Conservation (phyloP, 2,888 invertebrate species). For the Pogonocherus hispidulus region DNA sequence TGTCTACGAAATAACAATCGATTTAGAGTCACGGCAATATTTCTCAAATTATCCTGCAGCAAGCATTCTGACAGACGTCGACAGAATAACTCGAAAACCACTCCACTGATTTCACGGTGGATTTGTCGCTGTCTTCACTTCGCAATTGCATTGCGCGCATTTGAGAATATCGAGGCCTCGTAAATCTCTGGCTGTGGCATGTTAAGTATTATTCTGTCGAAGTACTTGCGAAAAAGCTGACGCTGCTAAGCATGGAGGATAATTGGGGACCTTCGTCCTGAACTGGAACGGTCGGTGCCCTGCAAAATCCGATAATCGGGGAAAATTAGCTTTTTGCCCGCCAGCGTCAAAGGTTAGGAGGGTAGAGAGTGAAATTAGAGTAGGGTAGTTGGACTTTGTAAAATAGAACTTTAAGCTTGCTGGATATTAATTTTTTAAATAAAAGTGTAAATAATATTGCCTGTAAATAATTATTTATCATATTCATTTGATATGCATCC, state of each 20-base stretch:
- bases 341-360: background rate
- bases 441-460: too few relatives aligned
- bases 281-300: background rate
- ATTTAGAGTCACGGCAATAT: background rate
- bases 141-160: background rate
- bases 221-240: background rate
- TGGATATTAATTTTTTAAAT: too few relatives aligned
- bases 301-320: background rate
- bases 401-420: too few relatives aligned
- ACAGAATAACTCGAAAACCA: background rate
- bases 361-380: background rate
- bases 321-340: background rate
- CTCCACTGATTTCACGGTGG: background rate
- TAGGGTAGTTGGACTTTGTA: background rate
- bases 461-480: too few relatives aligned
- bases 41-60: background rate
- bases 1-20: background rate
- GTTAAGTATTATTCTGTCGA: constrained; percentile 4
- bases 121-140: background rate
- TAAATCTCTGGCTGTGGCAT: background rate
- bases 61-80: background rate
- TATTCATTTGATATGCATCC: too few relatives aligned
- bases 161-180: background rate
- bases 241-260: background rate
- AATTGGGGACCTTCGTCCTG: background rate